These are phyloP conservation scores for Phoebastria nigripes DNA, from an alignment of 2,797 vertebrate species.

Conservation along the genomic window DNA sequence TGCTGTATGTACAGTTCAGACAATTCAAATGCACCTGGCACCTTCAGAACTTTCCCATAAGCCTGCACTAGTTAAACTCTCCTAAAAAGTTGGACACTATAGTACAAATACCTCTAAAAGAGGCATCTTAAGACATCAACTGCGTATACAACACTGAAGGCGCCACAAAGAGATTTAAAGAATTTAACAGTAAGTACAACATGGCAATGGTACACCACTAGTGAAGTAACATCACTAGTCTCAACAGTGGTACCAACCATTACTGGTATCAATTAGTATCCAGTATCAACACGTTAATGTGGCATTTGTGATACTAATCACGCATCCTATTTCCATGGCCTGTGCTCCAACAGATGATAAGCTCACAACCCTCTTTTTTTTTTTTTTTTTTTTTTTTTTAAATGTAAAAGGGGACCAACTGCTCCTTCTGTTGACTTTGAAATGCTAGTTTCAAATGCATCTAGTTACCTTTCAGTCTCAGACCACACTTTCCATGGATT, in stretches of 20 bases:
- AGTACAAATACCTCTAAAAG: neutral
- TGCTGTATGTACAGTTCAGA: neutral
- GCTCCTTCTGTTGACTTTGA: neutral
- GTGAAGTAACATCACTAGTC: neutral
- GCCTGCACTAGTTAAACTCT: neutral
- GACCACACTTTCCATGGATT: neutral
- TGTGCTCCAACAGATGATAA: neutral
- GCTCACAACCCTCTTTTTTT: neutral
- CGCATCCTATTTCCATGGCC: neutral
- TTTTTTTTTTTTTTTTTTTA: neutral
- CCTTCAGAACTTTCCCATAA: neutral
- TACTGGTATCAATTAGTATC: neutral
- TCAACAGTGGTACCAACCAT: neutral
- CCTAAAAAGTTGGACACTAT: neutral
- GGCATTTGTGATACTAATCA: neutral
- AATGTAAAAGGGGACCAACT: neutral
- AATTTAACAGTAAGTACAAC: neutral
- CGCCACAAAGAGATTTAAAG: neutral
- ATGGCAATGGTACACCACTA: neutral
- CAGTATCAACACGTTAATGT: accelerated
- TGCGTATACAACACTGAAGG: neutral
- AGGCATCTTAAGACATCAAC: neutral
- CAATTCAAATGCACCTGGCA: neutral
- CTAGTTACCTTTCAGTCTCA: neutral
- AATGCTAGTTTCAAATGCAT: neutral